Evolutionary conservation across 2,888 invertebrate genomes (phyloP), one percentile per base, ranked within the genome.

Genomic region (Gnatocerus cornutus): DNA sequence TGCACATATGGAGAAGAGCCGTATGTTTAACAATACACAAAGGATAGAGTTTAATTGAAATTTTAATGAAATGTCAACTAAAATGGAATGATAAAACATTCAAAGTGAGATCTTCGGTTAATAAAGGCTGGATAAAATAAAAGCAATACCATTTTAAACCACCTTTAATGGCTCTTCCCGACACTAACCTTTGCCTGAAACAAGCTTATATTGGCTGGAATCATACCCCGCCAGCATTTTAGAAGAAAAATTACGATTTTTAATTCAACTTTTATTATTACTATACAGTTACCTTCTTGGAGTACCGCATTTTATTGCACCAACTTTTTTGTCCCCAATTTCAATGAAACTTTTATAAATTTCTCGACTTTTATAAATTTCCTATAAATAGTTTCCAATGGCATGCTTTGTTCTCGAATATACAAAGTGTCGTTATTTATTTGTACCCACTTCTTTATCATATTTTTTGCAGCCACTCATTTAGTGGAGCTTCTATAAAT

Each of bases 61-160:
- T 55, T 71, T 71, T 71, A 71, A 71, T 71, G 71, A 63, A 69
- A 71, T 67, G 69, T 69, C 71, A 71, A 69, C 71, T 68, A 50
- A 58, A 65, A 68, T 56, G 56, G 37, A 45, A 46, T 46, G 48
- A 37, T 46, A 48, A 30, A 46, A 62, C 50, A 62, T 48, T 59
- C 62, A 62, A 10, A 62, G 33, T 29, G 12, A 13, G 10, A 46
- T 59, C 59, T 45, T 59, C 43, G 33, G 45, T 68, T 56, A 41
- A 56, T 56, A 56, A 56, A 56, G 13, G 39, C 16, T 5, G 55
- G n/a, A 14, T 55, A 37, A 37, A 39, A 39, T 16, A 9, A 37
- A 55, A 37, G 55, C 55, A 55, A 33, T 55, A 27, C 13, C 50
- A 10, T 29, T 50, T 21, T 27, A 29, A 50, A 50, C 12, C 29